Percentiles rank a stretch among this genome's conserved stretches.
Conservation (phyloP, 2,888 invertebrate species). For the Oscheius sp. region DNA sequence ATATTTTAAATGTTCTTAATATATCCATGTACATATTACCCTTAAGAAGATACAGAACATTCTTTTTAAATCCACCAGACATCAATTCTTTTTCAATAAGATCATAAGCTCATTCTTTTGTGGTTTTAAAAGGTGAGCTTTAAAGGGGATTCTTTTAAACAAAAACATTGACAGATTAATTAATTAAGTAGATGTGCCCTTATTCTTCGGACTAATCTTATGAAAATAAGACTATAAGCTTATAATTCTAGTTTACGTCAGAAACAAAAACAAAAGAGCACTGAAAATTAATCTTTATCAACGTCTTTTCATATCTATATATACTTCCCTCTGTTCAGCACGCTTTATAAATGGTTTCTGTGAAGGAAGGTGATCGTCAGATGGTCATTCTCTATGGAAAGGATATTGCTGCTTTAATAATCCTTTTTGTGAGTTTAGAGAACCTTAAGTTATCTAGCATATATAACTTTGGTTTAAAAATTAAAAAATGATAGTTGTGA, state of each 20-base stretch:
- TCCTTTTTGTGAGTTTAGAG: not conserved
- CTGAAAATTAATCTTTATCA: not conserved
- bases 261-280: not conserved
- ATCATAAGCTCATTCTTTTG: too few relatives aligned
- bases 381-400: constrained; percentile 9
- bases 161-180: not conserved
- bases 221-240: too few relatives aligned
- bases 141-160: too few relatives aligned
- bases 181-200: not conserved
- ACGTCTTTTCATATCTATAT: not conserved
- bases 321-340: not conserved
- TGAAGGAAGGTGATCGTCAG: not conserved
- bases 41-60: too few relatives aligned
- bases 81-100: too few relatives aligned
- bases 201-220: not conserved
- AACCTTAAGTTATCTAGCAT: too few relatives aligned
- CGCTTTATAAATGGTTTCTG: not conserved
- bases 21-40: too few relatives aligned
- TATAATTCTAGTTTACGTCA: too few relatives aligned
- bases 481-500: not conserved
- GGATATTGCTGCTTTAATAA: not conserved
- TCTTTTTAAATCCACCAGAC: too few relatives aligned
- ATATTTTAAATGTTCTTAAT: too few relatives aligned
- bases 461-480: not conserved
- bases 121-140: too few relatives aligned